Percentiles rank a stretch among this genome's conserved stretches.
Evolutionary conservation across 2,113 vertebrate species (phyloP).

Genomic region (Limanda limanda): DNA sequence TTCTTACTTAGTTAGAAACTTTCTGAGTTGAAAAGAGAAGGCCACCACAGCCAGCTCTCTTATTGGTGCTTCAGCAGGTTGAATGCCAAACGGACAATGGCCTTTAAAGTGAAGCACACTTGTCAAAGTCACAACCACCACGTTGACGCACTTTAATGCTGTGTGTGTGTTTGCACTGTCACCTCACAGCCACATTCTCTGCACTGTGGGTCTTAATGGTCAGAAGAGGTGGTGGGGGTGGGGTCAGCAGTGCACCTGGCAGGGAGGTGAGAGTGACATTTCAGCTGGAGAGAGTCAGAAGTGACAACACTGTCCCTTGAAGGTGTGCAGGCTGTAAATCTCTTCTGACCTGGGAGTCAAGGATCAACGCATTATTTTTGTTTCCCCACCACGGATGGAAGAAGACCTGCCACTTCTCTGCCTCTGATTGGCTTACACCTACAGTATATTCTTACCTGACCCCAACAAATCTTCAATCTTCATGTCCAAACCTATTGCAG

Average conservation of each 20-base stretch:
- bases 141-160: constrained; percentile 9
- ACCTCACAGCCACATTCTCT: constrained; percentile 35
- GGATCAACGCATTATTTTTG: constrained; percentile 30
- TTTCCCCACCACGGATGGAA: no score
- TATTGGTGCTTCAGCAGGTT: neutral
- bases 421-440: neutral
- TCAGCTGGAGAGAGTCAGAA: constrained; percentile 32
- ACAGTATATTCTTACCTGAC: neutral
- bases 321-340: constrained; percentile 45
- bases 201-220: constrained; percentile 26
- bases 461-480: neutral
- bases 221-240: constrained; percentile 11
- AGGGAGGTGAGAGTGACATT: constrained; percentile 54
- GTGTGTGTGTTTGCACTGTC: constrained; percentile 53
- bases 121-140: neutral
- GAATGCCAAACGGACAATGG: neutral
- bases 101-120: constrained; percentile 5
- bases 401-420: neutral
- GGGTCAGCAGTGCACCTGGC: constrained; percentile 20
- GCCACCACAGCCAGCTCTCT: neutral
- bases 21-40: neutral
- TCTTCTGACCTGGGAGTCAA: constrained; percentile 32
- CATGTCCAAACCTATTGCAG: neutral
- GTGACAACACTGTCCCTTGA: constrained; percentile 20
- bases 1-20: neutral